Evolutionary conservation across 2,113 vertebrate species (phyloP).

Genomic region (Nycticryphes semicollaris): DNA sequence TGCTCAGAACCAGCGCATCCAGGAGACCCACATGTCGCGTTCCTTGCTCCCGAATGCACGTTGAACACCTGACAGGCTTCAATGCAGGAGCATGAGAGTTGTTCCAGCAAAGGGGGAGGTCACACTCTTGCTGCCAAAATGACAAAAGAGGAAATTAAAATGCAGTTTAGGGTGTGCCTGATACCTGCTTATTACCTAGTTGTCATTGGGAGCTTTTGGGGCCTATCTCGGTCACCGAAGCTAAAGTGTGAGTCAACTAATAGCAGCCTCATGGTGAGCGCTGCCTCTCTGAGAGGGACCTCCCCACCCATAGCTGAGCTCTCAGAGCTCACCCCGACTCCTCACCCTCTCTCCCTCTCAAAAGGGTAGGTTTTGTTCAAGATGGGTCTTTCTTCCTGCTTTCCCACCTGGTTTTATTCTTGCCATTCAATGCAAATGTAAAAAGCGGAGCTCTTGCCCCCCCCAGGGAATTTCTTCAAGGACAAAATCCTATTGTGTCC

Average conservation of each 20-base stretch:
- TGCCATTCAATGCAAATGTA: not conserved
- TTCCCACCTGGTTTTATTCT: not conserved
- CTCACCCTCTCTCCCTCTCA: not conserved
- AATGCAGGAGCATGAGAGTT: accelerated
- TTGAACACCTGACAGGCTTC: not conserved
- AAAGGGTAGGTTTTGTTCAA: not conserved
- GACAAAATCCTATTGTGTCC: not conserved
- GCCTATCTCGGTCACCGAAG: not conserved
- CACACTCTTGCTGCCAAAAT: not conserved
- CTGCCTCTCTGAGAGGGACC: not conserved
- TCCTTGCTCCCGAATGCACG: not conserved
- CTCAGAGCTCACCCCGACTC: not conserved
- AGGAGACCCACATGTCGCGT: accelerated
- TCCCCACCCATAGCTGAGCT: accelerated
- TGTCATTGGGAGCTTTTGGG: not conserved
- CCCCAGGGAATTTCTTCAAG: not conserved
- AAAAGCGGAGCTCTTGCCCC: not conserved
- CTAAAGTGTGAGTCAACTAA: conserved; percentile 20
- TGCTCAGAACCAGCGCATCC: not conserved
- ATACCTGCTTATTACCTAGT: not conserved
- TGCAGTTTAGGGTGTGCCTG: not conserved
- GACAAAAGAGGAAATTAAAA: conserved; percentile 3
- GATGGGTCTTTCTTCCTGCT: not conserved
- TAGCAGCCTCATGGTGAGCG: not conserved
- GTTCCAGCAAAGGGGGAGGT: not conserved